Percentiles rank a stretch among this genome's conserved stretches.
phyloP scores from a whole-genome alignment of 92 coral and sea anemone species.

The Virgularia gustaviana region DNA sequence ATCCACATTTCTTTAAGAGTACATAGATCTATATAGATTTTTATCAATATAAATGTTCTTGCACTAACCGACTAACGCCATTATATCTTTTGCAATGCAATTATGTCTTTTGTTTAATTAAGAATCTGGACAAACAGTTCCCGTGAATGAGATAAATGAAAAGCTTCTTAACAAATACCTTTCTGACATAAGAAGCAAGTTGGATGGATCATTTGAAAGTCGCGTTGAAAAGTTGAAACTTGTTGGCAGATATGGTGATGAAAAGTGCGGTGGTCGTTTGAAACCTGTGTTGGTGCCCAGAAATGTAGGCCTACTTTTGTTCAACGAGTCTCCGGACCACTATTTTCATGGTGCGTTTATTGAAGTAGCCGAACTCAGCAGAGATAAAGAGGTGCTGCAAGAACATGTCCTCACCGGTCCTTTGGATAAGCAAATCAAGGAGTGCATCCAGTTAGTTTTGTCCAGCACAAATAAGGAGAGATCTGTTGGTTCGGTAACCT shows the following conservation, averaged over 20 bases:
- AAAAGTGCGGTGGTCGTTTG: constrained; percentile 29
- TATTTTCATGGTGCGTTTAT: constrained; percentile 63
- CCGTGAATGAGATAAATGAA: constrained; percentile 24
- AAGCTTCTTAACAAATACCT: constrained; percentile 47
- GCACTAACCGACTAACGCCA: not conserved
- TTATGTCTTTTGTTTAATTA: not conserved
- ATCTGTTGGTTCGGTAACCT: constrained; percentile 54
- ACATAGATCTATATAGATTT: no score
- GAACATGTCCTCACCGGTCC: constrained; percentile 54
- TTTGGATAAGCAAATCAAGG: constrained; percentile 50
- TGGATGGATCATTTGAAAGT: constrained; percentile 24
- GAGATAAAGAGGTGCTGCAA: constrained; percentile 50
- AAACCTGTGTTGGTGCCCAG: constrained; percentile 44
- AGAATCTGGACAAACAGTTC: constrained; percentile 1
- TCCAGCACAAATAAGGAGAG: constrained; percentile 56
- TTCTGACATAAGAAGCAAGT: constrained; percentile 41
- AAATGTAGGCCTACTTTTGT: constrained; percentile 61
- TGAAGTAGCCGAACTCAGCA: constrained; percentile 61
- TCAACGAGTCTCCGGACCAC: constrained; percentile 46
- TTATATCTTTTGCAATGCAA: not conserved
- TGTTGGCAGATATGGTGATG: constrained; percentile 46
- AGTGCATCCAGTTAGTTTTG: constrained; percentile 50
- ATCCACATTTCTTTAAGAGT: no score
- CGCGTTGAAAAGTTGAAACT: constrained; percentile 41
- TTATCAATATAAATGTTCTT: not conserved